Evolutionary conservation across 2,113 vertebrate species (phyloP).

Genomic region (Salvator merianae): DNA sequence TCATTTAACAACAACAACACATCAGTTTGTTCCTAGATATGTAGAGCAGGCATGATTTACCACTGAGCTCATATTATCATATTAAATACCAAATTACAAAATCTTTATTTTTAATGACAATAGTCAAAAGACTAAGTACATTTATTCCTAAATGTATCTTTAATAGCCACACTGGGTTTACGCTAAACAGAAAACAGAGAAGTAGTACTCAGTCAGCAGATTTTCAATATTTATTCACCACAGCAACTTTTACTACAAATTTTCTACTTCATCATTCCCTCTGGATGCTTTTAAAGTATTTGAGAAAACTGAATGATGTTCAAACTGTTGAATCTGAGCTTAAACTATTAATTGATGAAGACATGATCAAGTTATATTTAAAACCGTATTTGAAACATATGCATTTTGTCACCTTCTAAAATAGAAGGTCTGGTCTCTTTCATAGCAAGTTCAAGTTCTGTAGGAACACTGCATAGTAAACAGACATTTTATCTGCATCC

Average conservation of each 20-base stretch:
- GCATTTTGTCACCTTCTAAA: too few species aligned
- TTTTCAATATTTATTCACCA: conserved; percentile 26
- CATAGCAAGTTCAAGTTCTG: too few species aligned
- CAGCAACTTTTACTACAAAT: conserved; percentile 14
- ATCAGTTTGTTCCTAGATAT: background rate
- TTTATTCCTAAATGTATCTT: background rate
- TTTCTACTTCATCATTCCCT: conserved; percentile 6
- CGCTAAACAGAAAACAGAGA: background rate
- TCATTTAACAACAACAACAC: background rate
- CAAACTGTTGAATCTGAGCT: too few species aligned
- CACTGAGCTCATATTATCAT: background rate
- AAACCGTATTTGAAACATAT: too few species aligned
- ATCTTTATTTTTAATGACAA: background rate
- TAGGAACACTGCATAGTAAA: too few species aligned
- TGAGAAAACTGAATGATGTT: background rate
- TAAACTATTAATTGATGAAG: too few species aligned
- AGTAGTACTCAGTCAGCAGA: background rate
- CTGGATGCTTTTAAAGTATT: background rate
- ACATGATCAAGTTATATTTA: too few species aligned
- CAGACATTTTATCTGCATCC: too few species aligned
- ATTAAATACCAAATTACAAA: background rate
- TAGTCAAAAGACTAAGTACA: background rate
- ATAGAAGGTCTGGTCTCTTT: too few species aligned
- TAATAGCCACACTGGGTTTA: conserved; percentile 2
- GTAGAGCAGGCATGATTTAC: background rate